phyloP scores from a whole-genome alignment of 2,797 vertebrate genomes.

The Rhynchonycteris naso region DNA sequence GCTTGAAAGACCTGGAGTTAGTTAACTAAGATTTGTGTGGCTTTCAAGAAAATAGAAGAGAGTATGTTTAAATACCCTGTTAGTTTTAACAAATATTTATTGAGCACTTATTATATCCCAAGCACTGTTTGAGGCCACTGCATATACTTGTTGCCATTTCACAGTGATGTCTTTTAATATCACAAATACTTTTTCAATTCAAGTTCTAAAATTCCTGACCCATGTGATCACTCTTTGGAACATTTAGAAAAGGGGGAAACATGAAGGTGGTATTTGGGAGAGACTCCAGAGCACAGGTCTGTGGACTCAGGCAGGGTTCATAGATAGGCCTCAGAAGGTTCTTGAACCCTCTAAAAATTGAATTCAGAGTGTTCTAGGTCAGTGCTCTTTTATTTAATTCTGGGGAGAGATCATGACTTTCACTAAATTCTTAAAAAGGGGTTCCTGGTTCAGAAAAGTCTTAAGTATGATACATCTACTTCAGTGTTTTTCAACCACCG shows the following conservation, averaged over 20 bases:
- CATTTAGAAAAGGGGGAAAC: background rate
- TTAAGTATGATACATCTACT: background rate
- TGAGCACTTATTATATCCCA: background rate
- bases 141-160: background rate
- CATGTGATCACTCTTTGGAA: background rate
- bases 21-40: background rate
- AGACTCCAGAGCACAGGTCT: background rate
- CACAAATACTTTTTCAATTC: background rate
- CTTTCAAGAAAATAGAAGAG: constrained; percentile 8
- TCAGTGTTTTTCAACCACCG: too few species aligned
- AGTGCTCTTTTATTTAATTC: background rate
- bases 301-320: background rate
- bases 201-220: background rate
- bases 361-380: background rate
- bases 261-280: background rate
- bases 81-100: background rate
- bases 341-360: background rate
- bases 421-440: background rate
- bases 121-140: background rate
- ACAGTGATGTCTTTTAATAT: background rate
- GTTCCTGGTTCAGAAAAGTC: background rate
- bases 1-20: constrained; percentile 19
- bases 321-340: background rate
- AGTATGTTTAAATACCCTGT: background rate
- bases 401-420: background rate